Evolutionary conservation across 2,888 invertebrate genomes (phyloP).

Genomic region (Argyra leucocephala): DNA sequence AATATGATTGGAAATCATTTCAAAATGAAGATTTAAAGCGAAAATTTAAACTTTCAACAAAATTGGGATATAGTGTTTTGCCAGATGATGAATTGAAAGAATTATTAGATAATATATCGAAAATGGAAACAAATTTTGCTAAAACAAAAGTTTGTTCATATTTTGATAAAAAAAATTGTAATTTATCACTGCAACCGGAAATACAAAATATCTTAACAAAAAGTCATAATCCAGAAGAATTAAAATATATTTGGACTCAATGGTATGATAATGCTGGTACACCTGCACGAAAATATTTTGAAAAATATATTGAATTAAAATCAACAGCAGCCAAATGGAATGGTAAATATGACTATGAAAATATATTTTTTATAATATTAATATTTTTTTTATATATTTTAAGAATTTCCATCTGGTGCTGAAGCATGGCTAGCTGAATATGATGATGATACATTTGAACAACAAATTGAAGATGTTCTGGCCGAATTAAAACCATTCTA

Average conservation of each 20-base stretch:
- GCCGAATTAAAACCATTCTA: slow-evolving; percentile 70
- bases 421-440: slow-evolving; percentile 63
- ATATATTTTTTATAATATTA: no score
- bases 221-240: slow-evolving; percentile 65
- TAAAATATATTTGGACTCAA: no score
- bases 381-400: slow-evolving; percentile 14
- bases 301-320: no score
- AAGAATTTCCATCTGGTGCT: slow-evolving; percentile 60
- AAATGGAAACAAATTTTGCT: slow-evolving; percentile 68
- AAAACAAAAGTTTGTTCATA: slow-evolving; percentile 70
- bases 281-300: no score
- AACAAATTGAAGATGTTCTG: slow-evolving; percentile 60
- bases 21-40: slow-evolving; percentile 58
- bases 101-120: slow-evolving; percentile 53
- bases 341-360: slow-evolving; percentile 52
- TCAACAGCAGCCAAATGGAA: slow-evolving; percentile 73
- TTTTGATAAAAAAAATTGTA: slow-evolving; percentile 53
- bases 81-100: slow-evolving; percentile 56
- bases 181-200: slow-evolving; percentile 65
- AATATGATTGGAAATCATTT: slow-evolving; percentile 64
- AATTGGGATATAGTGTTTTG: slow-evolving; percentile 63
- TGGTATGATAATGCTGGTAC: no score
- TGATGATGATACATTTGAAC: slow-evolving; percentile 59
- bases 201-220: slow-evolving; percentile 57
- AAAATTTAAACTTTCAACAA: slow-evolving; percentile 64